Conservation (phyloP, 2,888 invertebrate species). For the Coelinius sp. region DNA sequence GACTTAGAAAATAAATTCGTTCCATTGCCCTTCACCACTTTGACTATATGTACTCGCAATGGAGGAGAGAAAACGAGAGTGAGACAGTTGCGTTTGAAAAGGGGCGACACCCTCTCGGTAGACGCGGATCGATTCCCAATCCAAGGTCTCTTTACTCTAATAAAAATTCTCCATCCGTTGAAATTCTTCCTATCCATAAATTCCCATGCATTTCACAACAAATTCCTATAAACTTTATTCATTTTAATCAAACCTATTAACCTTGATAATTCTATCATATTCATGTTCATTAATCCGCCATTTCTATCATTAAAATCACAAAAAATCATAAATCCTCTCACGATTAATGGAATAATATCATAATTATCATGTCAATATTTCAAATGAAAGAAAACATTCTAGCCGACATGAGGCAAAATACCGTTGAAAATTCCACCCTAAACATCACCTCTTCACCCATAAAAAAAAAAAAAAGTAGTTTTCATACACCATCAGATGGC, state of each 20-base stretch:
- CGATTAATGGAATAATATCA: no score
- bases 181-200: constrained; percentile 1
- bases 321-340: no score
- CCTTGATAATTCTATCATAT: no score
- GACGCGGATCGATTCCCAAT: constrained; percentile 59
- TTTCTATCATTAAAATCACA: no score
- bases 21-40: no score
- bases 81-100: constrained; percentile 39
- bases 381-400: neutral
- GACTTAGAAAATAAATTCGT: no score
- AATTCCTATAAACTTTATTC: no score
- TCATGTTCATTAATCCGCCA: no score
- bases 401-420: constrained; percentile 22
- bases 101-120: constrained; percentile 49
- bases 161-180: constrained; percentile 18
- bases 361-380: no score
- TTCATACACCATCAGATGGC: constrained; percentile 6
- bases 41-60: no score
- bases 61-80: constrained; percentile 35
- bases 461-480: no score
- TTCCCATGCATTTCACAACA: neutral
- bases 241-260: no score
- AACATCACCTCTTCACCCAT: neutral
- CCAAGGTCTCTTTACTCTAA: constrained; percentile 46
- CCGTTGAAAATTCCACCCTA: constrained; percentile 18